Base-by-base conservation (phyloP, 2,797 vertebrate genomes). In the Natrix natrix region DNA sequence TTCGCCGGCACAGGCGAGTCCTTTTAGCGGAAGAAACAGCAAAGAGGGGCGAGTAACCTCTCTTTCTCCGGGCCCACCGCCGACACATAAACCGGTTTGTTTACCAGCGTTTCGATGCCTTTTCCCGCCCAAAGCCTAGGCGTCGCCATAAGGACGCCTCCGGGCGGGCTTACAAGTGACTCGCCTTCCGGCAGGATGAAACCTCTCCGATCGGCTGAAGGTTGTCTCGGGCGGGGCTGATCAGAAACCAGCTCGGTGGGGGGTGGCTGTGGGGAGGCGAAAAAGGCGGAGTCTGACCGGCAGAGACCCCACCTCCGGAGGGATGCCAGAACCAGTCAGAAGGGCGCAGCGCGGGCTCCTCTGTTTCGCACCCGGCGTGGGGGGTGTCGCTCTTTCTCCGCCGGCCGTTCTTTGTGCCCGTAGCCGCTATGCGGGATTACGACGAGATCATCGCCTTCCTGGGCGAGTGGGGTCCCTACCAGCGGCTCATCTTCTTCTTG, bases 391-490 rank as follows among this genome's bases (percentile, higher is more conserved):
- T 0, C 96, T 97, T 17, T 93, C 90, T 60, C 89, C 59, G 0
- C 0, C 0, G 0, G 14, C 0, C 4, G 4, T 28, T 5, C 57
- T 37, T 26, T 4, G 97, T 96, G 5, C 94, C 7, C 3, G 3
- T 94, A 22, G 90, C 96, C 97, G n/a, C 37, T 87, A 97, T 97
- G 98, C 90, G 55, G 0, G 98, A 98, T 97, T 99, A 98, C 91
- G 98, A 99, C 0, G 97, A 93, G 0, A 91, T 66, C 0, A 98
- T 96, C 3, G 95, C 97, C 0, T 99, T 99, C 94, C 97, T 98
- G 94, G 95, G 92, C 98, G 98, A 93, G 2, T 97, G 95, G 98
- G 98, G 98, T 5, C 97, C 91, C 55, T 99, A 98, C 96, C 99
- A 99, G 96, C 96, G 96, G 74, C 96, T 97, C 69, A 54, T 98